Evolutionary conservation across 2,797 vertebrate species (phyloP), one percentile per base, ranked within the genome.

Genomic region (Anomalospiza imberbis): DNA sequence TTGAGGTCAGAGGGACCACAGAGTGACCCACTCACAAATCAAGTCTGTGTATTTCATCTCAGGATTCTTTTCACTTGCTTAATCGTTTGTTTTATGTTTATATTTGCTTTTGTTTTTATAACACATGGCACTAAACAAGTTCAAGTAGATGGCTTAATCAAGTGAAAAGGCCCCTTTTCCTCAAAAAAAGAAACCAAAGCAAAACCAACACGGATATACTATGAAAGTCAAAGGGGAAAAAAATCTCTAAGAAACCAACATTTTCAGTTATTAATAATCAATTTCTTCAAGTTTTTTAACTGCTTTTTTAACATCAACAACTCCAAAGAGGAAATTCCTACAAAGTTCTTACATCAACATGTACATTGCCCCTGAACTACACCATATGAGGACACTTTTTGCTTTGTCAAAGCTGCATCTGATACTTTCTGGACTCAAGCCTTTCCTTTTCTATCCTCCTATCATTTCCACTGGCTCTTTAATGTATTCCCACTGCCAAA

Each of bases 1-100:
- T 88, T 96, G 96, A 95, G 95, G 95, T 94, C 88, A 93, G 34
- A 82, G 34, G 67, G 77, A 96, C 94, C 94, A 65, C 88, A 90
- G 85, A 77, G 61, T 0, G 24, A 95, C 80, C 89, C 71, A 63
- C 80, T 91, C 38, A 16, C 77, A 96, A 91, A 90, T 90, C 63
- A 26, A 81, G 45, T 2, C 83, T 74, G 88, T 87, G 48, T 90
- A 77, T 90, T 95, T 88, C 77, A 68, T 81, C 93, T 88, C 6
- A 2, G 61, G 74, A 87, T 93, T 85, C 83, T 90, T 89, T 90
- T 60, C 1, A 9, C 71, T 96, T 93, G 63, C 85, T 80, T 82
- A 91, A 94, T 81, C 6, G 0, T 84, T 94, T 83, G 40, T 3
- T 75, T 81, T 50, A 51, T 57, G 67, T 61, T 96, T 95, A 62